phyloP scores from a whole-genome alignment of 2,113 vertebrate genomes.

The Psephotus haematonotus region DNA sequence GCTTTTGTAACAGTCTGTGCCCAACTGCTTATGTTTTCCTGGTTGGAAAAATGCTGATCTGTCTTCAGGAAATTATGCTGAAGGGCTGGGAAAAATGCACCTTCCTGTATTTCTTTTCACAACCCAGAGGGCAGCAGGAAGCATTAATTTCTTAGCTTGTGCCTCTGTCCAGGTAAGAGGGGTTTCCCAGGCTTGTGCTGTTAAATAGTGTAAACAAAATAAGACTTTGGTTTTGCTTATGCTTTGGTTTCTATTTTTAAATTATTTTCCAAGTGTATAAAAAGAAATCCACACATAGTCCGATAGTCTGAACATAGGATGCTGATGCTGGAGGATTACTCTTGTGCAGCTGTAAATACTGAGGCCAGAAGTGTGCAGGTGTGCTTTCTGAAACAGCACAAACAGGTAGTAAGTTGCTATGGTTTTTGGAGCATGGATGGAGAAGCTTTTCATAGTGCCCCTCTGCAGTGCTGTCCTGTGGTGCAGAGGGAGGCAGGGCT shows the following conservation, averaged over 20 bases:
- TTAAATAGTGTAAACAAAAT: background rate
- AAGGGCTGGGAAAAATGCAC: background rate
- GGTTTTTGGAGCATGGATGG: background rate
- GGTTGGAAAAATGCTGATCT: background rate
- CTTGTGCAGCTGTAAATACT: background rate
- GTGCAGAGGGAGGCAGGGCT: rapidly evolving
- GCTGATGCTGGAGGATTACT: background rate
- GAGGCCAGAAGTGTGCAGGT: background rate
- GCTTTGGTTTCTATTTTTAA: background rate
- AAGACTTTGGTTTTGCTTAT: background rate
- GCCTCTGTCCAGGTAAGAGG: background rate
- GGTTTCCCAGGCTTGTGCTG: background rate
- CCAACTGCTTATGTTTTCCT: background rate
- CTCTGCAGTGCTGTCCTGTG: background rate
- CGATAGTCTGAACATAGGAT: background rate
- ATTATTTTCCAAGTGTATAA: background rate
- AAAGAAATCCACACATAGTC: background rate
- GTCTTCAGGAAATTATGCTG: background rate
- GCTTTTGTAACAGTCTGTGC: background rate
- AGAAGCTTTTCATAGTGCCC: background rate
- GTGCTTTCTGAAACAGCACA: background rate
- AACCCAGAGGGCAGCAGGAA: background rate
- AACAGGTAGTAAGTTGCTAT: rapidly evolving
- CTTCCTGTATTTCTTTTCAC: background rate
- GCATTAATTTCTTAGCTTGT: background rate